Evolutionary conservation across 1,140 invertebrate species (phyloP).

Genomic region (Oreohelix idahoensis): DNA sequence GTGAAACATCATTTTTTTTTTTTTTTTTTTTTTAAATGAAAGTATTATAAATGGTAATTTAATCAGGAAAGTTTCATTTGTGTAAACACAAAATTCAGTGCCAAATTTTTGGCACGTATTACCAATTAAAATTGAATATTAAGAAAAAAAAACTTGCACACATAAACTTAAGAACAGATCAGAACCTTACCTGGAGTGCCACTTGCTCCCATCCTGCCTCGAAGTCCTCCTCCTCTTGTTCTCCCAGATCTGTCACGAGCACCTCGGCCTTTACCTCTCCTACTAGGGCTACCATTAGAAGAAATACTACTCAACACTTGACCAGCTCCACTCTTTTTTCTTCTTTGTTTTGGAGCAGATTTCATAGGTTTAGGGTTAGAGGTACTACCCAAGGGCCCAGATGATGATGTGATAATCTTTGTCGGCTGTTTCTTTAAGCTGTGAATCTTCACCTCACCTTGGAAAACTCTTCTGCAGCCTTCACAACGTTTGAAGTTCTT

Average conservation of each 20-base stretch:
- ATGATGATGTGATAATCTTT: background rate
- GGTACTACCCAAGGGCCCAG: background rate
- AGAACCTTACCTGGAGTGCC: background rate
- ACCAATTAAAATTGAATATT: too few species aligned
- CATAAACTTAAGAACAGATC: too few species aligned
- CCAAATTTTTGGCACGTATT: too few species aligned
- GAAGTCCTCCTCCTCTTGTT: conserved; percentile 33
- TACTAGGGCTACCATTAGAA: background rate
- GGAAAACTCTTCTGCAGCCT: conserved; percentile 49
- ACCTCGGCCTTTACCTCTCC: conserved; percentile 9
- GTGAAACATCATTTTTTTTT: too few species aligned
- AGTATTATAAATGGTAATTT: too few species aligned
- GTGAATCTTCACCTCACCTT: conserved; percentile 48
- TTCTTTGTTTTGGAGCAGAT: background rate
- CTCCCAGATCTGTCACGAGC: conserved; percentile 11
- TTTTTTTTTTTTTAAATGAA: too few species aligned
- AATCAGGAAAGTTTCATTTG: too few species aligned
- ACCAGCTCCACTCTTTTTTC: background rate
- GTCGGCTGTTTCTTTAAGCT: conserved; percentile 13
- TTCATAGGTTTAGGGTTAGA: background rate
- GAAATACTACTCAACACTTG: background rate
- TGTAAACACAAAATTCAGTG: too few species aligned
- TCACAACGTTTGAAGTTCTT: conserved; percentile 50
- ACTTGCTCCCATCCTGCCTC: conserved; percentile 14
- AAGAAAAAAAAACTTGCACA: too few species aligned